Conservation (phyloP, 2,113 vertebrate species). For the Cryptomyrus ogoouensis region DNA sequence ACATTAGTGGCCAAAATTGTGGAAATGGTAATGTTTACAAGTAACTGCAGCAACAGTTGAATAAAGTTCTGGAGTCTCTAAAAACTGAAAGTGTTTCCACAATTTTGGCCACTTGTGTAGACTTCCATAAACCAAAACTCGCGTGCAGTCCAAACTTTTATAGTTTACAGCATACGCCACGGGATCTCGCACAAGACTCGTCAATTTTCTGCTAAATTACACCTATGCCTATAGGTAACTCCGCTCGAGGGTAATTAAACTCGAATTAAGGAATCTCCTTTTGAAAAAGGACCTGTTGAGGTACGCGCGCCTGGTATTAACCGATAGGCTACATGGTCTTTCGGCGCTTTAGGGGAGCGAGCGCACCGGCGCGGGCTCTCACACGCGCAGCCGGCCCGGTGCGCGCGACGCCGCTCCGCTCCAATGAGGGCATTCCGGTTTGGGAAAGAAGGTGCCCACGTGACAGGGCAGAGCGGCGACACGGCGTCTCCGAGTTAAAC, state of each 20-base stretch:
- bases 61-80: too few relatives aligned
- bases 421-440: slow-evolving; percentile 28
- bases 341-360: neutral
- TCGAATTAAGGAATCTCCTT: neutral
- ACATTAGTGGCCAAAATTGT: neutral
- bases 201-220: neutral
- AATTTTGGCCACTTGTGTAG: too few relatives aligned
- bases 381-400: neutral
- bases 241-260: neutral
- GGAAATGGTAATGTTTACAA: too few relatives aligned
- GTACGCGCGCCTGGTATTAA: neutral
- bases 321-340: neutral
- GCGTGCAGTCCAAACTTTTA: neutral
- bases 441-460: slow-evolving; percentile 46
- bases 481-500: slow-evolving; percentile 38
- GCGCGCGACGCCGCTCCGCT: slow-evolving; percentile 14
- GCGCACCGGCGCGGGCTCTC: neutral
- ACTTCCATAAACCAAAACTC: neutral
- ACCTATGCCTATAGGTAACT: neutral
- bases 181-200: neutral
- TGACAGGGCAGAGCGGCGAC: slow-evolving; percentile 47
- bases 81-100: too few relatives aligned
- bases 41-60: too few relatives aligned
- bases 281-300: slow-evolving; percentile 12
- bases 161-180: neutral